phyloP scores from a whole-genome alignment of 2,888 invertebrate species.

The Terebella lapidaria region DNA sequence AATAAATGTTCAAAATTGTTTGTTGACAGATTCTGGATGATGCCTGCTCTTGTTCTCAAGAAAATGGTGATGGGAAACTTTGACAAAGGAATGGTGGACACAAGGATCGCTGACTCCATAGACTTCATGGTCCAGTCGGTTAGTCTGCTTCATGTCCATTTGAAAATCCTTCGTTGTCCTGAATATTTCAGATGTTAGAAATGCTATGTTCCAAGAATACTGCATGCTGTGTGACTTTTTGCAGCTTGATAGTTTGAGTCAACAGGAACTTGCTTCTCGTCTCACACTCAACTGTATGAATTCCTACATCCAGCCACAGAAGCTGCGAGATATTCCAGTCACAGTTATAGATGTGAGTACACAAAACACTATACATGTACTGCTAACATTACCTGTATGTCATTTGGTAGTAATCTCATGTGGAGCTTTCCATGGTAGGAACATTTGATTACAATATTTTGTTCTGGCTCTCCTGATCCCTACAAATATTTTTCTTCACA shows the following conservation, averaged over 20 bases:
- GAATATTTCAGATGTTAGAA: neutral
- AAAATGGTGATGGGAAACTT: slow-evolving; percentile 86
- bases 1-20: too few relatives aligned
- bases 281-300: slow-evolving; percentile 80
- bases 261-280: slow-evolving; percentile 78
- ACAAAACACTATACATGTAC: too few relatives aligned
- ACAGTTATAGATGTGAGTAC: slow-evolving; percentile 72
- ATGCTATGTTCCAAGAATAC: too few relatives aligned
- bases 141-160: neutral
- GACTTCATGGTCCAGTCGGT: slow-evolving; percentile 78
- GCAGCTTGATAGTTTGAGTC: slow-evolving; percentile 75
- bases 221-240: slow-evolving; percentile 5
- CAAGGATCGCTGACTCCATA: slow-evolving; percentile 74
- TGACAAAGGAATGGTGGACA: slow-evolving; percentile 64
- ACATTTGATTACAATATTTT: too few relatives aligned
- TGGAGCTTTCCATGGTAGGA: too few relatives aligned
- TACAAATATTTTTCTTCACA: too few relatives aligned
- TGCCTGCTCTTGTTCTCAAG: slow-evolving; percentile 77
- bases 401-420: too few relatives aligned
- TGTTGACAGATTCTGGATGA: slow-evolving; percentile 75
- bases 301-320: slow-evolving; percentile 73
- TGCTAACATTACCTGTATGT: too few relatives aligned
- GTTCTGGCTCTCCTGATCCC: too few relatives aligned
- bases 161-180: neutral
- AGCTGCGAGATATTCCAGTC: slow-evolving; percentile 64